phyloP scores from a whole-genome alignment of 2,113 vertebrate genomes.

The Eurystomus gularis region DNA sequence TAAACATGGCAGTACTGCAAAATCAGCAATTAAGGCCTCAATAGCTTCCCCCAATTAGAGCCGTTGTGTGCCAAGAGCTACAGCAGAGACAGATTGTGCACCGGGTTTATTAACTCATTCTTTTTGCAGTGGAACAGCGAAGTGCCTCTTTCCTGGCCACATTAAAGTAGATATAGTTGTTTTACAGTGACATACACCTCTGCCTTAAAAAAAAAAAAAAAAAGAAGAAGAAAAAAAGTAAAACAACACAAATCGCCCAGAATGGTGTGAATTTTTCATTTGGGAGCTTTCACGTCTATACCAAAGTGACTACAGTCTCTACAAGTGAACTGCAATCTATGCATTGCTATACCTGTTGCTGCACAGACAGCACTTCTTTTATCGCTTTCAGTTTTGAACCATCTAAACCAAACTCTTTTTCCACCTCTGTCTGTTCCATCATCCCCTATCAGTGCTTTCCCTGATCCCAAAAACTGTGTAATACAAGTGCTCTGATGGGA shows the following conservation, averaged over 20 bases:
- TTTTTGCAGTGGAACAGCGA: conserved; percentile 26
- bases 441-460: neutral
- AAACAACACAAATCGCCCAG: neutral
- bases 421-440: neutral
- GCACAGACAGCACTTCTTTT: neutral
- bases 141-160: conserved; percentile 24
- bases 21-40: conserved; percentile 60
- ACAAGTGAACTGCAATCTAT: neutral
- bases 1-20: conserved; percentile 57
- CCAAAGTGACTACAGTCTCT: neutral
- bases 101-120: conserved; percentile 47
- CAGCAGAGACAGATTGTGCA: conserved; percentile 18
- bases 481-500: neutral
- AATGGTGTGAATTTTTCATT: conserved; percentile 5
- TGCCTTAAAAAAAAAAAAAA: neutral
- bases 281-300: neutral
- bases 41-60: conserved; percentile 57
- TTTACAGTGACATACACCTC: conserved; percentile 4
- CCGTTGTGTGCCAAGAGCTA: conserved; percentile 23
- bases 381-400: neutral
- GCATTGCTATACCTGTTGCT: neutral
- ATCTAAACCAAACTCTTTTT: neutral
- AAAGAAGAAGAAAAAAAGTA: neutral
- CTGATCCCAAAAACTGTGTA: neutral
- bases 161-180: conserved; percentile 36